Base-by-base conservation (phyloP, 2,113 vertebrate species). In the Anguilla rostrata region DNA sequence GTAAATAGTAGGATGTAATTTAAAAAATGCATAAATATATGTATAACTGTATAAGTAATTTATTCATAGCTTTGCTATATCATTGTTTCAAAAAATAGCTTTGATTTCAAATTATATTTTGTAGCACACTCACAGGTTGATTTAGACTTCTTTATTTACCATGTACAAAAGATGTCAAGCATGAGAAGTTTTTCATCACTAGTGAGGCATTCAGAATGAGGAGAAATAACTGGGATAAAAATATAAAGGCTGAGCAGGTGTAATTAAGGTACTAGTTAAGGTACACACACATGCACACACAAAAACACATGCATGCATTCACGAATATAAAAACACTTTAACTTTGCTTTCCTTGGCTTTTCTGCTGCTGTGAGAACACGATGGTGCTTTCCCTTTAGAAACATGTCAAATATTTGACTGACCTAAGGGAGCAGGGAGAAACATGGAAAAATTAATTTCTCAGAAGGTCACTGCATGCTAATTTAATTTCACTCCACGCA, bases 331-430 rank as follows among this genome's bases (percentile, higher is more conserved):
- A 49, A 5, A 82, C 43, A 29, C 81, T 94, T 94, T 94, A 93
- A 95, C 94, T 90, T 94, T 93, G 91, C 90, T 90, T 90, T 89
- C 89, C 90, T 90, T 89, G 86, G 86, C 86, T 85, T 90, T 89
- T 90, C 93, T 39, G 29, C 39, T 5, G 93, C 91, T 92, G 91
- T 81, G 86, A 92, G 92, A 91, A 92, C 86, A 89, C 90, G 91
- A 89, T 89, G 83, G 14, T 85, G 86, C 91, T 40, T 63, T 60
- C 83, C 39, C 83, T 34, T 84, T 60, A 22, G 8, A 40, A 60
- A 84, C 53, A 39, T 18, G 29, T 40, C 53, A 16, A 49, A 22
- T 40, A 66, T 84, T n/a, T 78, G 16, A 18, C 20, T 39, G 20
- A 9, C 26, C n/a, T 29, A 9, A 40, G 29, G 43, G 84, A 56